Evolutionary conservation across 2,113 vertebrate species (phyloP), one percentile per base, ranked within the genome.

Genomic region (Thamnophis sirtalis): DNA sequence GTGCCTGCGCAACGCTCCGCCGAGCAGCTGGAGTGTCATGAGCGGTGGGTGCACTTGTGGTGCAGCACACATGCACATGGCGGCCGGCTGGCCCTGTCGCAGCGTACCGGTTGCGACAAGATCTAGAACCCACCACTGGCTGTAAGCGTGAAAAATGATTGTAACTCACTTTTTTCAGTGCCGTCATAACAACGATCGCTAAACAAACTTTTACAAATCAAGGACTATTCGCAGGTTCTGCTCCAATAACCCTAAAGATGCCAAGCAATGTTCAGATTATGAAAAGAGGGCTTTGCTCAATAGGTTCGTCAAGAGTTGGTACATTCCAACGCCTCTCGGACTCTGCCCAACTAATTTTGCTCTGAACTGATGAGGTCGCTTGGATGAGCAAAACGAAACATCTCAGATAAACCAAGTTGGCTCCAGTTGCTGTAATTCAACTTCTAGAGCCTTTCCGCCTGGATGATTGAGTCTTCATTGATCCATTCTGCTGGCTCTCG

Each of bases 201-300:
- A 63, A 63, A 28, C 3, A 1, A 63, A 11, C 58, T 1, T 9
- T 63, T 63, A 26, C 28, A 63, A 28, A 22, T 28, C 0, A 26
- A 63, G 26, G 58, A 63, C 9, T 63, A 10, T 9, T 3, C 28
- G 58, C 21, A 26, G 3, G 58, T 22, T 60, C 68, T 60, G 87
- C 48, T 84, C 54, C 68, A 24, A 15, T 89, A 87, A 84, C 87
- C 88, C 50, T 24, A 92, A 89, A 89, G 56, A 7, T 54, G 73
- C 50, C 54, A 86, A 91, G 89, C 49, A 91, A 91, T 68, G 48
- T 91, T 89, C 87, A 50, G 33, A 48, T 86, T 86, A 91, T 4
- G 24, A 51, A 60, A 91, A 80, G 49, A 26, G 58, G 50, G 5
- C 38, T 21, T 3, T 6, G n/a, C 87, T 89, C 56, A 91, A 93